Base-by-base conservation (phyloP, 2,797 vertebrate genomes). In the Labeo calbasu region DNA sequence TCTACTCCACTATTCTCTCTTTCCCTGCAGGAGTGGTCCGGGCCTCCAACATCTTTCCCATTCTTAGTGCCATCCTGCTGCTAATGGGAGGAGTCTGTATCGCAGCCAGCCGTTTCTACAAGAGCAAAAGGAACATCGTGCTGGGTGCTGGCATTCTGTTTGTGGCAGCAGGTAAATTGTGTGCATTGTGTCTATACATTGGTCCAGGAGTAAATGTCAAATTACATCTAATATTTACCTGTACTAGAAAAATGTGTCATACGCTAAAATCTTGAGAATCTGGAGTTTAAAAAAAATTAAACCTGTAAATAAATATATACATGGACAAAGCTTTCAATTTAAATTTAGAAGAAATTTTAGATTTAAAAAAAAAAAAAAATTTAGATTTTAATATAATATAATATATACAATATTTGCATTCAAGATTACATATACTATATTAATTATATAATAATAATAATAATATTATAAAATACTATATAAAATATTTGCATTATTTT, bases 41-140 rank as follows among this genome's bases (percentile, higher is more conserved):
- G 83, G 97, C 97, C 90, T 99, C 97, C 90, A 99, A 97, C 92
- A 97, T 99, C 93, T 99, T 99, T 91, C 97, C 97, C 1, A 98
- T 98, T 92, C 96, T 98, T 89, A 99, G 97, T 88, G 97, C 97
- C 84, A 97, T 97, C 91, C 94, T 99, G 90, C 94, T 99, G 91
- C 91, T 99, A 88, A 97, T 98, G 91, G 97, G 97, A 86, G 97
- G 97, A 19, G 92, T 99, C 88, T 98, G 97, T 85, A 98, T 99
- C 72, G 97, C 97, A n/a, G 96, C 96, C 88, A 97, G 97, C 87
- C 96, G 97, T 78, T 96, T 98, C 92, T 97, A 97, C 92, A 97
- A 95, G 90, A 96, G 95, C 91, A 98, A 96, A 91, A 94, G 97
- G 87, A 98, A 98, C 95, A 97, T 98, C 88, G 96, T 98, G 87